Percentiles rank a stretch among this genome's conserved stretches.
Evolutionary conservation across 2,113 vertebrate genomes (phyloP).

Genomic region (Semicossyphus pulcher): DNA sequence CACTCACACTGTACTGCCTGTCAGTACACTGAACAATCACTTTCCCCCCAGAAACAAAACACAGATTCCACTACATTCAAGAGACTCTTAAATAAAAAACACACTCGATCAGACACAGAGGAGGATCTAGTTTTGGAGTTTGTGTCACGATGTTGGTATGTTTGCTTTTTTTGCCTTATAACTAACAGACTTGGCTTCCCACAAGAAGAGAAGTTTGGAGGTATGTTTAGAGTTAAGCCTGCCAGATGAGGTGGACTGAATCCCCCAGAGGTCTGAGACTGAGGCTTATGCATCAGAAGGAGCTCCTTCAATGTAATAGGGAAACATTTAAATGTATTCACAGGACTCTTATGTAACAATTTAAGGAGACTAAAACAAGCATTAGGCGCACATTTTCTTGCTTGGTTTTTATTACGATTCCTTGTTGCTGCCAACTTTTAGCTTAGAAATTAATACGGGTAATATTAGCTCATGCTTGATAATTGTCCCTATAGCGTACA

Average conservation of each 20-base stretch:
- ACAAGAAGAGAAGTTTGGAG: slow-evolving; percentile 49
- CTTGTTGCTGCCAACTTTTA: slow-evolving; percentile 20
- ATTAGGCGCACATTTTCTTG: no score
- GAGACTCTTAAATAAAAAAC: slow-evolving; percentile 35
- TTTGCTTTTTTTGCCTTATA: slow-evolving; percentile 44
- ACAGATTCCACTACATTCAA: slow-evolving; percentile 26
- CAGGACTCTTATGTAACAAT: slow-evolving; percentile 15
- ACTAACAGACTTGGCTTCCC: slow-evolving; percentile 19
- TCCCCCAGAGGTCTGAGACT: slow-evolving; percentile 8
- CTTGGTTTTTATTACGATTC: no score
- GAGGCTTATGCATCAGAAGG: slow-evolving; percentile 33
- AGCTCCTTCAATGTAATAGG: slow-evolving; percentile 30
- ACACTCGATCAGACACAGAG: slow-evolving; percentile 36
- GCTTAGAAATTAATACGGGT: slow-evolving; percentile 3
- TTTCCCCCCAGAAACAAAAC: slow-evolving; percentile 56
- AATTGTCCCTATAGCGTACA: no score
- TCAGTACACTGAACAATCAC: slow-evolving; percentile 53
- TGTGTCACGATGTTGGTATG: slow-evolving; percentile 57
- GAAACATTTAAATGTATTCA: slow-evolving; percentile 47
- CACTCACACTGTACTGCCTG: slow-evolving; percentile 41
- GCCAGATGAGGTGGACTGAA: slow-evolving; percentile 68
- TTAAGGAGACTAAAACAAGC: no score
- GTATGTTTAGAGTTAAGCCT: slow-evolving; percentile 67
- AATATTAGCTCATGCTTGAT: background rate
- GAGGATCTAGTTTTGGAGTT: background rate